These are phyloP conservation scores for Epinephelus coioides DNA, from an alignment of 2,797 vertebrate genomes.

Conservation along the genomic window DNA sequence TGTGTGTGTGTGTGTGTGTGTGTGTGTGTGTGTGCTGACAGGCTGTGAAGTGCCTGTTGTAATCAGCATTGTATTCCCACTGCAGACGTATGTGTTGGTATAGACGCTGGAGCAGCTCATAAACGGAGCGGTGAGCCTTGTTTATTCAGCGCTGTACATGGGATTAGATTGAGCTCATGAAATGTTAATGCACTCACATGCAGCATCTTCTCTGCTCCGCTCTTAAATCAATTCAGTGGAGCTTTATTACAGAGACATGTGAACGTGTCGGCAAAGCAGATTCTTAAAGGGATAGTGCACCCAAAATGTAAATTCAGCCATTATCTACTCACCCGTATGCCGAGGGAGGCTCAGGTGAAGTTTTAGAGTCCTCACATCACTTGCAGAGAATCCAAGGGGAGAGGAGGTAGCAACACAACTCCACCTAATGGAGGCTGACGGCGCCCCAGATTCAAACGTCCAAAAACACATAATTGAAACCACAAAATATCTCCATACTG, in stretches of 20 bases:
- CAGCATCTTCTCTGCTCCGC: neutral
- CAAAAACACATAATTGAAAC: too few relatives aligned
- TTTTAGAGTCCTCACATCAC: too few relatives aligned
- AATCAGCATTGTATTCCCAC: constrained; percentile 9
- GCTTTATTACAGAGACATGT: constrained; percentile 6
- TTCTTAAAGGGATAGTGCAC: neutral
- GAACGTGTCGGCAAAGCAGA: neutral
- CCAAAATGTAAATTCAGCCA: too few relatives aligned
- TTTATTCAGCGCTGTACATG: constrained; percentile 19
- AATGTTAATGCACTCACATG: constrained; percentile 18
- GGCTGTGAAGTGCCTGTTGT: neutral
- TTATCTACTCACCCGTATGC: too few relatives aligned
- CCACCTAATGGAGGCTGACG: too few relatives aligned
- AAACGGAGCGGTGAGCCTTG: constrained; percentile 1
- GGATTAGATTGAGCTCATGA: constrained; percentile 22
- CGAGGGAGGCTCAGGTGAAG: too few relatives aligned
- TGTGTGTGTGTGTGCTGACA: constrained; percentile 22
- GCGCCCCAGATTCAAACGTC: too few relatives aligned
- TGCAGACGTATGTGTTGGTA: constrained; percentile 20
- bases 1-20: constrained; percentile 26
- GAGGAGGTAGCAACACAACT: too few relatives aligned
- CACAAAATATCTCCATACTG: too few relatives aligned
- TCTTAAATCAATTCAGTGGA: constrained; percentile 1
- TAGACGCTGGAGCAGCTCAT: constrained; percentile 2
- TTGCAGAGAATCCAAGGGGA: too few relatives aligned